Conservation (phyloP, 2,888 invertebrate species). For the Chorisops tibialis region DNA sequence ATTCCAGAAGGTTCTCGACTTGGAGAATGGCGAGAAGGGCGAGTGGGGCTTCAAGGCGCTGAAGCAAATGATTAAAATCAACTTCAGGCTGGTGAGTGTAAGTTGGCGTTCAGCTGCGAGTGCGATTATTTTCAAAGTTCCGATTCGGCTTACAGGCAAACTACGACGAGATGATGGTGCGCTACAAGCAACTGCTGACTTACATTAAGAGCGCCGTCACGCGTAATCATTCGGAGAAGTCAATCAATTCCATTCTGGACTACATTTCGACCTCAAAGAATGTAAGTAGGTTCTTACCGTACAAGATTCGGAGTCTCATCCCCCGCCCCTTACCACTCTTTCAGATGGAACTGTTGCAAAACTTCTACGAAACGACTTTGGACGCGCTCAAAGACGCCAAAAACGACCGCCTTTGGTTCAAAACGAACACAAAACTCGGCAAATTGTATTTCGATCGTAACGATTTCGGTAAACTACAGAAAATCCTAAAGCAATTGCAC, state of each 20-base stretch:
- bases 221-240: slow-evolving; percentile 98
- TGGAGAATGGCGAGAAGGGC: slow-evolving; percentile 97
- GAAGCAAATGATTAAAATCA: slow-evolving; percentile 99
- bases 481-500: slow-evolving; percentile 95
- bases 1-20: slow-evolving; percentile 92
- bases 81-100: slow-evolving; percentile 83
- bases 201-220: slow-evolving; percentile 99
- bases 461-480: slow-evolving; percentile 90
- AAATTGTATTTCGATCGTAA: slow-evolving; percentile 96
- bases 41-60: slow-evolving; percentile 99
- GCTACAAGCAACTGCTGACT: slow-evolving; percentile 93
- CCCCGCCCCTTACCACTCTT: slow-evolving; percentile 1
- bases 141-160: slow-evolving; percentile 65
- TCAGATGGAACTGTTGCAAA: slow-evolving; percentile 94
- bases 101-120: neutral
- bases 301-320: neutral
- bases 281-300: slow-evolving; percentile 60
- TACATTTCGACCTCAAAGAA: slow-evolving; percentile 99
- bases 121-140: neutral
- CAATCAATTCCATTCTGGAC: slow-evolving; percentile 98
- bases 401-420: slow-evolving; percentile 99
- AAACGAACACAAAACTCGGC: slow-evolving; percentile 98
- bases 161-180: slow-evolving; percentile 91
- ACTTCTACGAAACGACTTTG: slow-evolving; percentile 96
- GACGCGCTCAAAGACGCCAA: slow-evolving; percentile 96